Conservation (phyloP, 2,888 invertebrate genomes). For the Drosophila ustulata region DNA sequence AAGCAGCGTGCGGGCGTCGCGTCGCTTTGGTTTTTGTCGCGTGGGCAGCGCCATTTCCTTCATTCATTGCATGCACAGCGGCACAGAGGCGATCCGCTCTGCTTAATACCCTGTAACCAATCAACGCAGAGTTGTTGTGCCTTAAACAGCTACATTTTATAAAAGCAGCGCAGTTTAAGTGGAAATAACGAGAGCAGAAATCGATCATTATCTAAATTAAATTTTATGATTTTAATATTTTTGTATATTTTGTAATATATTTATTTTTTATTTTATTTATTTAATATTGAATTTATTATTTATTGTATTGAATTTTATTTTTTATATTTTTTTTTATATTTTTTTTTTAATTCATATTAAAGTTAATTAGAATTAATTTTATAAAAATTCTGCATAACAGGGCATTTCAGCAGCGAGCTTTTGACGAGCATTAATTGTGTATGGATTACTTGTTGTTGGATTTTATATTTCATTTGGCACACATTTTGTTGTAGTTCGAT, state of each 20-base stretch:
- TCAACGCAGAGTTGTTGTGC: background rate
- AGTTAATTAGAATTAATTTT: background rate
- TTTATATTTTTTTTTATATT: too few relatives aligned
- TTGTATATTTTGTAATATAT: too few relatives aligned
- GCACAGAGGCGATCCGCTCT: constrained; percentile 42
- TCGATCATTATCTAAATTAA: too few relatives aligned
- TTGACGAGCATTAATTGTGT: background rate
- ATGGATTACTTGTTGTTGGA: constrained; percentile 16
- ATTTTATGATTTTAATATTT: too few relatives aligned
- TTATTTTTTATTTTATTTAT: too few relatives aligned
- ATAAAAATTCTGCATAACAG: constrained; percentile 4
- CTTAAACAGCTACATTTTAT: too few relatives aligned
- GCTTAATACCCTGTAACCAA: constrained; percentile 44
- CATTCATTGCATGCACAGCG: constrained; percentile 42
- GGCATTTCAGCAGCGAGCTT: constrained; percentile 1
- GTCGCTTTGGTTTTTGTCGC: constrained; percentile 43
- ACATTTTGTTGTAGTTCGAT: constrained; percentile 66
- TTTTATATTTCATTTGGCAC: constrained; percentile 69
- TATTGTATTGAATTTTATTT: too few relatives aligned
- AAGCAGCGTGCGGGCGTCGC: constrained; percentile 48
- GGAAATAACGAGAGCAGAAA: too few relatives aligned
- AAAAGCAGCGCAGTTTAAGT: too few relatives aligned
- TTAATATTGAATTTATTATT: too few relatives aligned
- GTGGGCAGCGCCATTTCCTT: constrained; percentile 62
- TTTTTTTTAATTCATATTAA: too few relatives aligned